A percentile compares a stretch with the other conserved stretches of the same genome.
phyloP scores from a whole-genome alignment of 2,888 invertebrate genomes.

The Drosophila lacicola region DNA sequence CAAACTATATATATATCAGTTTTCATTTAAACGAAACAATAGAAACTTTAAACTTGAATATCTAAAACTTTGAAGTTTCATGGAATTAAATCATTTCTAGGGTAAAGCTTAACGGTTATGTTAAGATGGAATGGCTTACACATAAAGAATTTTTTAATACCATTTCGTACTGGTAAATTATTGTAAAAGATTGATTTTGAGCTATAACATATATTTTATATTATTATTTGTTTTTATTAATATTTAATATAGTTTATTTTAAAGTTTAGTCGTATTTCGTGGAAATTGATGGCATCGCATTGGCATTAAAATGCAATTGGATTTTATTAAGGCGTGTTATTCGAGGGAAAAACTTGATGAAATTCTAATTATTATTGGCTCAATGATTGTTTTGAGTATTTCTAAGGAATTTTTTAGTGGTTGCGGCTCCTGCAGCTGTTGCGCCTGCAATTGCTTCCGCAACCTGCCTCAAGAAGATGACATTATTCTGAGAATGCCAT shows the following conservation, averaged over 20 bases:
- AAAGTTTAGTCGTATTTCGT: not conserved
- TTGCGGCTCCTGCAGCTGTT: slow-evolving; percentile 25
- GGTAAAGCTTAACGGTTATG: too few species aligned
- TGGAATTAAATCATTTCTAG: too few species aligned
- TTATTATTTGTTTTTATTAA: not conserved
- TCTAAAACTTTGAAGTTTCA: too few species aligned
- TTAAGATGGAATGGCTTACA: too few species aligned
- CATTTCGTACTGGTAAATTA: not conserved
- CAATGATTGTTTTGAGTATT: slow-evolving; percentile 8
- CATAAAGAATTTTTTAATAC: too few species aligned
- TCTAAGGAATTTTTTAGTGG: slow-evolving; percentile 31
- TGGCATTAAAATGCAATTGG: too few species aligned
- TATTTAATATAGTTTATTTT: not conserved
- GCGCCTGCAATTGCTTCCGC: slow-evolving; percentile 23
- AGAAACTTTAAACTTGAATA: too few species aligned
- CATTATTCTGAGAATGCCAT: slow-evolving; percentile 41
- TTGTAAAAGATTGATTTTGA: not conserved
- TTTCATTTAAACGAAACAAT: too few species aligned
- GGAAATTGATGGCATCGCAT: not conserved
- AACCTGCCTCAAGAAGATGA: slow-evolving; percentile 49
- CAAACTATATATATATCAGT: too few species aligned
- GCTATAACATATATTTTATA: not conserved
- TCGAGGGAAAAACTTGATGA: not conserved
- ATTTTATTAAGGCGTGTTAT: not conserved
- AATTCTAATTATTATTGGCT: not conserved